Evolutionary conservation across 2,888 invertebrate species (phyloP), one percentile per base, ranked within the genome.

Genomic region (Notocelia uddmanniana): DNA sequence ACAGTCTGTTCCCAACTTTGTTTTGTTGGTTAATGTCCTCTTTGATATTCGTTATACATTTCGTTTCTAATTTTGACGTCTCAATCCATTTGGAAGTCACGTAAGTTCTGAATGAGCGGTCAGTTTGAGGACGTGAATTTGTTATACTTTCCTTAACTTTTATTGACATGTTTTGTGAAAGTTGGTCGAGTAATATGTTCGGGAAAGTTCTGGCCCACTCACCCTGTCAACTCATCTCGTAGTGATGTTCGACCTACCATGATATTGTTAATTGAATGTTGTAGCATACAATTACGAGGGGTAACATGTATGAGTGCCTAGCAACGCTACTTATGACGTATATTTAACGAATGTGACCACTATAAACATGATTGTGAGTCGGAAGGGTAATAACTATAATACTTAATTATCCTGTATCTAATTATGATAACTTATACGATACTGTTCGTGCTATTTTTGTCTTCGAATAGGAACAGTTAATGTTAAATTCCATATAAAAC

Each of bases 311-410:
- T 81, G 88, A 92, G 93, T 93, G 93, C 93, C 93, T 93, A 93
- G 90, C 83, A 88, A 90, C 83, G 86, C 89, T 89, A 92, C 91
- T 93, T 93, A 93, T 92, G 92, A 93, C 89, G 86, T 92, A 91
- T 87, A 84, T 84, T 89, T 83, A 73, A 91, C 85, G 81, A 88
- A 85, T 86, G 84, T 86, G 91, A 93, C 91, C 91, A 93, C 85
- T 87, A 78, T 83, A 85, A 87, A 86, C 90, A 89, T 91, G 91
- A 91, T 92, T 91, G 92, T 92, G 92, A 92, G 89, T 88, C 85
- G 83, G 85, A 91, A 91, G 92, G 92, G 92, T 90, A 89, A 89
- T 88, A 85, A 85, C 78, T 84, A 83, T 84, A 84, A 83, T 79
- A 74, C 76, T 83, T 83, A 84, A 85, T 83, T 88, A 88, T 89